A percentile compares a stretch with the other conserved stretches of the same genome.
phyloP scores from a whole-genome alignment of 2,888 invertebrate species.

The Cremastinae sp. region DNA sequence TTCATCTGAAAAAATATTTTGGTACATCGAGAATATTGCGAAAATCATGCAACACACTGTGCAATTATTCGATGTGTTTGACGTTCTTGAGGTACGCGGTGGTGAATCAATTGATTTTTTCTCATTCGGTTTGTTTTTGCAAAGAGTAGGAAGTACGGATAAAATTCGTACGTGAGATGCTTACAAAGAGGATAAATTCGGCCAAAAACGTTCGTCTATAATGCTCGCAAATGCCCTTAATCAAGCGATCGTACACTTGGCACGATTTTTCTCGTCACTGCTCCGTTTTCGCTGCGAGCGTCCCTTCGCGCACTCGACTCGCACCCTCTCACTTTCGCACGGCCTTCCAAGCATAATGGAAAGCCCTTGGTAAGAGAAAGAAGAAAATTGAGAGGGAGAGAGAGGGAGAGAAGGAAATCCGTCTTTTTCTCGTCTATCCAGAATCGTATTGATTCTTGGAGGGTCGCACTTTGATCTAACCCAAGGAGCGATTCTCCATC shows the following conservation, averaged over 20 bases:
- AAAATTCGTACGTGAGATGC: slow-evolving; percentile 77
- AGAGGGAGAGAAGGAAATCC: too few species aligned
- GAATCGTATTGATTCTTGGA: slow-evolving; percentile 78
- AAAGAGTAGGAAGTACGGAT: slow-evolving; percentile 36
- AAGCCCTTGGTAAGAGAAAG: too few species aligned
- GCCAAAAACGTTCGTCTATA: slow-evolving; percentile 68
- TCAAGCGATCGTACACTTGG: slow-evolving; percentile 73
- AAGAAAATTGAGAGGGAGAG: slow-evolving; percentile 19
- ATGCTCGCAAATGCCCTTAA: slow-evolving; percentile 76
- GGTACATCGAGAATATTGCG: too few species aligned
- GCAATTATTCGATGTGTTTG: too few species aligned
- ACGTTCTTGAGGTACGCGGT: slow-evolving; percentile 76
- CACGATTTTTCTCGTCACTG: slow-evolving; percentile 56
- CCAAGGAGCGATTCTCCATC: slow-evolving; percentile 69
- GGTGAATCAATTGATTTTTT: slow-evolving; percentile 27
- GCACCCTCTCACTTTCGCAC: slow-evolving; percentile 32
- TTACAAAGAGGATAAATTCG: slow-evolving; percentile 72
- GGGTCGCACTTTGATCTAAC: slow-evolving; percentile 78
- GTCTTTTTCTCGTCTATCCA: slow-evolving; percentile 64
- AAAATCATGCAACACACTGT: slow-evolving; percentile 49
- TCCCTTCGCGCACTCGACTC: slow-evolving; percentile 56
- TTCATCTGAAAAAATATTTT: too few species aligned
- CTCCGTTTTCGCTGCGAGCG: slow-evolving; percentile 42
- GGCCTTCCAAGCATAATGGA: too few species aligned
- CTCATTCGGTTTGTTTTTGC: slow-evolving; percentile 22